Base-by-base conservation (phyloP, 2,888 invertebrate species). In the Sarcophaga caerulescens region DNA sequence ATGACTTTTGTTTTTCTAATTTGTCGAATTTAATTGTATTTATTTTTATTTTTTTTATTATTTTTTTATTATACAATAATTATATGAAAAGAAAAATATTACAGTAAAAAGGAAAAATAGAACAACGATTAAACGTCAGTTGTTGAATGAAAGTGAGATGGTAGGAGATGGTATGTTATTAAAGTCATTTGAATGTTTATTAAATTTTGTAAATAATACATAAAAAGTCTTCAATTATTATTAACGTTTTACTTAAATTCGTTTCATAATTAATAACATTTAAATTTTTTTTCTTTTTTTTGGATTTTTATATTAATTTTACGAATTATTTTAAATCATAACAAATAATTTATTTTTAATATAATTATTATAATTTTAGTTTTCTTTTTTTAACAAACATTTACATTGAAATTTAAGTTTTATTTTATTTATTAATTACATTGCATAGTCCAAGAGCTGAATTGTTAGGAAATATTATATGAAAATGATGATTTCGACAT, bases 231-330 rank as follows among this genome's bases (percentile, higher is more conserved):
- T 52, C 14, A 14, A 52, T 80, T 14, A 62, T 71, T 47, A 62
- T 74, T 76, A 85, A 85, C 84, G 21, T 68, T 83, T 59, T 71
- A 84, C 76, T 86, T 86, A 88, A 87, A 87, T 88, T 88, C 85
- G 88, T 91, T 91, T 91, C 87, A 90, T 90, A 91, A 89, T 90
- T 91, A 82, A 91, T 90, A 91, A 91, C 91, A 91, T 90, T 90
- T 89, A 89, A 89, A 91, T 89, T 35, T 68, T 76, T 47, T 47
- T 52, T 52, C 14, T 52, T 17, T 52, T 52, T 52, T 4, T 52
- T 52, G 1, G 1, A 1, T 47, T 77, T 70, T 75, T 68, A 59
- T 57, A n/a, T 86, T 74, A 70, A 70, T 78, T 65, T 52, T 14
- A 14, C 76, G 84, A 88, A 85, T 87, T 76, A 74, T 76, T 80